A percentile compares a stretch with the other conserved stretches of the same genome.
These are phyloP conservation scores for Passer domesticus DNA, from an alignment of 2,113 vertebrate genomes.

Conservation along the genomic window DNA sequence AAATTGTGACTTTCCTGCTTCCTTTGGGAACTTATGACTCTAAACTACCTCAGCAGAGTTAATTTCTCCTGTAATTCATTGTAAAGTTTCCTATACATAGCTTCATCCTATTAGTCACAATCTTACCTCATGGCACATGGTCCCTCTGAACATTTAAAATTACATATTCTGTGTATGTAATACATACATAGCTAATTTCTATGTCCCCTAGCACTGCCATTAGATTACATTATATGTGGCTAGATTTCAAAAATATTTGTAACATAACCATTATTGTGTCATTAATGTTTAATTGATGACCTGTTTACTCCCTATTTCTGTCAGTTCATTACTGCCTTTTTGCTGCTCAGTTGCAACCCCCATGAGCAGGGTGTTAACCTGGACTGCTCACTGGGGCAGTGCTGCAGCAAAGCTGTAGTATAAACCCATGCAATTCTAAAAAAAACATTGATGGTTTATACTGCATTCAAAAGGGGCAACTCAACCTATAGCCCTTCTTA, in stretches of 20 bases:
- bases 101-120: conserved; percentile 47
- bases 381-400: neutral
- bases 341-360: neutral
- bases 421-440: neutral
- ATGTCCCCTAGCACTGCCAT: neutral
- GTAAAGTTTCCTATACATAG: conserved; percentile 33
- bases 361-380: neutral
- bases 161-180: neutral
- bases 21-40: conserved; percentile 11
- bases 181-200: neutral
- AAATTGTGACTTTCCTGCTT: neutral
- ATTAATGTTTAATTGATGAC: neutral
- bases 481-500: neutral
- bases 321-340: neutral
- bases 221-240: neutral
- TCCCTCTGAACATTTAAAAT: conserved; percentile 34
- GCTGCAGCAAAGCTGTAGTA: neutral
- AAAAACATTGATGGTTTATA: neutral
- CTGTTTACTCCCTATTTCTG: neutral
- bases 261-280: neutral
- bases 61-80: conserved; percentile 38
- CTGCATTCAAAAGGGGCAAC: neutral
- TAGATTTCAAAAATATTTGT: neutral
- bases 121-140: conserved; percentile 13
- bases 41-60: neutral